Evolutionary conservation across 2,888 invertebrate species (phyloP), one percentile per base, ranked within the genome.

Genomic region (Pedicia rivosa): DNA sequence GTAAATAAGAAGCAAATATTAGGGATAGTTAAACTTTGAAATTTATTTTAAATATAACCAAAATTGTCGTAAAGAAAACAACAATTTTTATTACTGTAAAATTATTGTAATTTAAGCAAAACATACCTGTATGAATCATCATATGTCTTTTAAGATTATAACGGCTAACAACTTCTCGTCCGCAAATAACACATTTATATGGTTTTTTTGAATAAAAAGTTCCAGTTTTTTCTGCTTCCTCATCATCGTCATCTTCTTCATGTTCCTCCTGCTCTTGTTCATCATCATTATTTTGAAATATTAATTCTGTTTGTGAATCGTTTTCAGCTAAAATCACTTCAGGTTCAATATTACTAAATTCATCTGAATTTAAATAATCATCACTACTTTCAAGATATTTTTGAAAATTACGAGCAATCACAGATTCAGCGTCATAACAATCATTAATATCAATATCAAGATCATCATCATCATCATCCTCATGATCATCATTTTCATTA

Each of bases 51-150:
- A n/a, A n/a, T n/a, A n/a, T n/a, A n/a, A n/a, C n/a, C n/a, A n/a
- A n/a, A n/a, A n/a, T n/a, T n/a, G n/a, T n/a, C n/a, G n/a, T n/a
- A n/a, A n/a, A n/a, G n/a, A n/a, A n/a, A n/a, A n/a, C n/a, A n/a
- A n/a, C n/a, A n/a, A n/a, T n/a, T n/a, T n/a, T n/a, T n/a, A n/a
- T n/a, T n/a, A n/a, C n/a, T n/a, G n/a, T n/a, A n/a, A n/a, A n/a
- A n/a, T n/a, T n/a, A n/a, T n/a, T n/a, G n/a, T n/a, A n/a, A n/a
- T n/a, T n/a, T n/a, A n/a, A n/a, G n/a, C n/a, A n/a, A n/a, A n/a
- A n/a, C n/a, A n/a, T n/a, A n/a, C 32, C 32, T 12, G 32, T 32
- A 32, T 32, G 32, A 13, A 32, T 32, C 32, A 32, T 32, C 32
- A 32, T 32, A 9, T 32, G 32, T 22, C 32, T 17, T 20, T 32